phyloP scores from a whole-genome alignment of 1,140 invertebrate species.

The Aphidius gifuensis region DNA sequence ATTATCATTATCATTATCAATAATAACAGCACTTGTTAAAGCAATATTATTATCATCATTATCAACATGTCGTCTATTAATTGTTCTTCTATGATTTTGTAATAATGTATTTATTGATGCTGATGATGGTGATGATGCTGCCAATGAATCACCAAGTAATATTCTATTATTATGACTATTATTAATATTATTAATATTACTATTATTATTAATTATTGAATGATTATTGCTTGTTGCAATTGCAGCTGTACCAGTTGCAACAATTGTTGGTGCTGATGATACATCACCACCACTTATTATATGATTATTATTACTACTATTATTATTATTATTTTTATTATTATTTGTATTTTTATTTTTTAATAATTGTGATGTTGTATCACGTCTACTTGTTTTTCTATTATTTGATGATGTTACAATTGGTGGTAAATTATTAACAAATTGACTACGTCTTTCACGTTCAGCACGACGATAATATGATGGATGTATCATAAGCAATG shows the following conservation, averaged over 20 bases:
- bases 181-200: constrained; percentile 29
- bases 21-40: not conserved
- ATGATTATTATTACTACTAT: not conserved
- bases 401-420: constrained; percentile 35
- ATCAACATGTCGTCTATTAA: not conserved
- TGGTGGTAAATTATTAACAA: constrained; percentile 69
- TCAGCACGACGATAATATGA: constrained; percentile 79
- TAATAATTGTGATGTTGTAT: constrained; percentile 7
- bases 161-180: constrained; percentile 17
- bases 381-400: constrained; percentile 29
- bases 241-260: constrained; percentile 37
- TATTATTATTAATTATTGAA: constrained; percentile 23
- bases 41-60: constrained; percentile 20
- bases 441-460: constrained; percentile 70
- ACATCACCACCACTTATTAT: constrained; percentile 13
- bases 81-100: constrained; percentile 5
- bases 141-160: constrained; percentile 14
- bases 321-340: not conserved
- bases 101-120: constrained; percentile 34
- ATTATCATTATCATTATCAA: constrained; percentile 8
- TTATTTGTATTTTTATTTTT: not conserved
- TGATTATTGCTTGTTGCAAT: constrained; percentile 25
- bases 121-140: constrained; percentile 30
- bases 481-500: constrained; percentile 81
- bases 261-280: constrained; percentile 20